Base-by-base conservation (phyloP, 2,888 invertebrate species). In the Pheosia gnoma region DNA sequence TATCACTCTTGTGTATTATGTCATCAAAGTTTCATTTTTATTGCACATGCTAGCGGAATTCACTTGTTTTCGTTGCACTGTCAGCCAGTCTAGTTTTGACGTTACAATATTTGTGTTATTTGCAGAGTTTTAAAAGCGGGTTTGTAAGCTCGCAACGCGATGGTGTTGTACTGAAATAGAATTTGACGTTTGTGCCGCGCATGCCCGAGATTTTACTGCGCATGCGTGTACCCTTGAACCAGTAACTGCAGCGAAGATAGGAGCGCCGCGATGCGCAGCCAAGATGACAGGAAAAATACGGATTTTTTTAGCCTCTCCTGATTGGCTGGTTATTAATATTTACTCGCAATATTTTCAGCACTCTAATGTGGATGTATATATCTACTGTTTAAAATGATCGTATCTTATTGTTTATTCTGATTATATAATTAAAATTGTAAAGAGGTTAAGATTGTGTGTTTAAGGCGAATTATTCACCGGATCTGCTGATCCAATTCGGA, bases 91-190 rank as follows among this genome's bases (percentile, higher is more conserved):
- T 65, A 11, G 8, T 59, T 69, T 67, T 70, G 62, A 67, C 72
- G 59, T 68, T 73, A 60, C 69, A 66, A 25, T 25, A 25, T 25
- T 68, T 63, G 45, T 47, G 60, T 71, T 75, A 72, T 74, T 72
- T 72, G 62, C 60, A 73, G 66, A 64, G 63, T 65, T 67, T 72
- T 66, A 63, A 47, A 66, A 63, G 61, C 63, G 59, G 63, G 64
- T 61, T 62, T 58, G 37, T 70, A 68, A 74, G 68, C 74, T 72
- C 68, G 68, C 79, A 77, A 68, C 77, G 79, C 71, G 78, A 85
- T 82, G 39, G 36, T 9, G 10, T 83, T 83, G 78, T 85, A 90
- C 93, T 88, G 86, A 91, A 92, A 92, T 92, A 92, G 90, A 85
- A 70, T 61, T 78, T 89, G 91, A 89, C 89, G 90, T 90, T 87